These are phyloP conservation scores for Fregetta grallaria DNA, from an alignment of 2,113 vertebrate species.

Conservation along the genomic window DNA sequence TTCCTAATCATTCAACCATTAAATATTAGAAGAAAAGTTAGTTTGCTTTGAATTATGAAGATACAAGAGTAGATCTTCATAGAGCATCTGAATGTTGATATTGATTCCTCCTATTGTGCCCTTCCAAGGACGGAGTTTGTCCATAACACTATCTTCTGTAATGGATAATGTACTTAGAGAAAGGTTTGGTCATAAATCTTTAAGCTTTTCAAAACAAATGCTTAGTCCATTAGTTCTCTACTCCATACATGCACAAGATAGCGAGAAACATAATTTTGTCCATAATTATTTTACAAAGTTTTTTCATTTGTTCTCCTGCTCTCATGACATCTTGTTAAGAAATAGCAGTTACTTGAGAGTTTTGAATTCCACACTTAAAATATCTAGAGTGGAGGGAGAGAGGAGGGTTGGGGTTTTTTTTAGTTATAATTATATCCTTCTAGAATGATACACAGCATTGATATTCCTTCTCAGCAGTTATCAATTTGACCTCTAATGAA, in stretches of 20 bases:
- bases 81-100: background rate
- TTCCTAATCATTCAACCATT: background rate
- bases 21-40: background rate
- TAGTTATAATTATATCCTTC: background rate
- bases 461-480: slow-evolving; percentile 25
- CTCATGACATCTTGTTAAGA: background rate
- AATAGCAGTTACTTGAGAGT: background rate
- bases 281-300: background rate
- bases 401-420: background rate
- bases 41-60: background rate
- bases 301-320: background rate
- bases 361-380: background rate
- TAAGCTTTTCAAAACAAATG: background rate
- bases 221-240: background rate
- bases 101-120: background rate
- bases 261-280: background rate
- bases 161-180: background rate
- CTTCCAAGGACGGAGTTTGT: background rate
- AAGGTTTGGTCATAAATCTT: background rate
- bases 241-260: background rate
- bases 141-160: background rate
- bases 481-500: slow-evolving; percentile 59
- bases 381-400: background rate
- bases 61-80: background rate
- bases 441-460: background rate